Evolutionary conservation across 1,140 invertebrate genomes (phyloP).

Genomic region (Pseudomyrmex gracilis): DNA sequence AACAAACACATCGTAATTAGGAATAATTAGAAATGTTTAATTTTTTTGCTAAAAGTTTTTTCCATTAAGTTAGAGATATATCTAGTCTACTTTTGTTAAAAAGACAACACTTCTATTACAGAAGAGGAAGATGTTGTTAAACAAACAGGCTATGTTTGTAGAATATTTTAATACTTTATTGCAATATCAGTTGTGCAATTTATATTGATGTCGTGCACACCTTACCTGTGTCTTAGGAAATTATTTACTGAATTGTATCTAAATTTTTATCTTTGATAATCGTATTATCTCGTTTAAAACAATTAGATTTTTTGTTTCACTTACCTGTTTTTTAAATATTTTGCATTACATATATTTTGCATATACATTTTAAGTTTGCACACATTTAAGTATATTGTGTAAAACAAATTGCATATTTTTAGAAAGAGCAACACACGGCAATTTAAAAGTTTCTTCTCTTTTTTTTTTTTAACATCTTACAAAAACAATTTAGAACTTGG

Average conservation of each 20-base stretch:
- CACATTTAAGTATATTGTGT: background rate
- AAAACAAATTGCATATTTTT: constrained; percentile 46
- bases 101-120: background rate
- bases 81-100: background rate
- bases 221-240: background rate
- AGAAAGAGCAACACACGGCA: constrained; percentile 26
- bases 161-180: constrained; percentile 15
- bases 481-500: constrained; percentile 58
- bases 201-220: background rate
- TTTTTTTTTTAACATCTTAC: background rate
- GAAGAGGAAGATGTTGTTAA: constrained; percentile 8
- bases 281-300: no score
- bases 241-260: constrained; percentile 38
- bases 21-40: constrained; percentile 33
- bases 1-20: constrained; percentile 1
- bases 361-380: background rate
- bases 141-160: constrained; percentile 1
- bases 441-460: constrained; percentile 35
- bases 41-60: constrained; percentile 15
- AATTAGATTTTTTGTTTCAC: no score
- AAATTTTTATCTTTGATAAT: background rate
- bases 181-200: constrained; percentile 8
- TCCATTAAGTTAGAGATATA: constrained; percentile 21
- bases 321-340: background rate
- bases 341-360: constrained; percentile 14